phyloP scores from a whole-genome alignment of 2,113 vertebrate genomes.

The human region DNA sequence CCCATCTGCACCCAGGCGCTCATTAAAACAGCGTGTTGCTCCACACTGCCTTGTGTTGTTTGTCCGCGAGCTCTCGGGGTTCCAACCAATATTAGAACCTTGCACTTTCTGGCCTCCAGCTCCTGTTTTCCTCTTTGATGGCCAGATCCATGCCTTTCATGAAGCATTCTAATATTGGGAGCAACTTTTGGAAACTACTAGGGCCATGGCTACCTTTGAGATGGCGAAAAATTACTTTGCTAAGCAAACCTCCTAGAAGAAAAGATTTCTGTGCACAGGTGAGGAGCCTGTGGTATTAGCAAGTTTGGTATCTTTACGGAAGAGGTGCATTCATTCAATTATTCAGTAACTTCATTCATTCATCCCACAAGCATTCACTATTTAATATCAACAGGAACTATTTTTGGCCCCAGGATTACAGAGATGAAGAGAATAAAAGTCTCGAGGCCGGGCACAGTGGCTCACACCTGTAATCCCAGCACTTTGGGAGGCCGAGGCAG shows the following conservation, averaged over 20 bases:
- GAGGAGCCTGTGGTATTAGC: background rate
- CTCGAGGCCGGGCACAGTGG: too few species aligned
- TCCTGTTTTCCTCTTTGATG: background rate
- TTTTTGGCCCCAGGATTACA: background rate
- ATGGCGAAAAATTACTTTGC: background rate
- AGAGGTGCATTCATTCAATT: background rate
- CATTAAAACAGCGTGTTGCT: too few species aligned
- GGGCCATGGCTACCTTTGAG: background rate
- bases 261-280: background rate
- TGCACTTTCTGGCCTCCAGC: background rate
- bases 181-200: background rate
- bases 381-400: background rate
- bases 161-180: background rate
- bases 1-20: too few species aligned
- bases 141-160: background rate
- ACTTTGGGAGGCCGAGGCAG: too few species aligned
- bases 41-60: too few species aligned
- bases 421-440: background rate
- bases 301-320: background rate
- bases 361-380: background rate
- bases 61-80: too few species aligned
- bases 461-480: too few species aligned
- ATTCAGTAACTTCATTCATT: background rate
- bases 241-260: background rate
- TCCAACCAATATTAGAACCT: too few species aligned